These are phyloP conservation scores for Cynodonichthys magdalenae DNA, from an alignment of 2,797 vertebrate species.

Conservation along the genomic window DNA sequence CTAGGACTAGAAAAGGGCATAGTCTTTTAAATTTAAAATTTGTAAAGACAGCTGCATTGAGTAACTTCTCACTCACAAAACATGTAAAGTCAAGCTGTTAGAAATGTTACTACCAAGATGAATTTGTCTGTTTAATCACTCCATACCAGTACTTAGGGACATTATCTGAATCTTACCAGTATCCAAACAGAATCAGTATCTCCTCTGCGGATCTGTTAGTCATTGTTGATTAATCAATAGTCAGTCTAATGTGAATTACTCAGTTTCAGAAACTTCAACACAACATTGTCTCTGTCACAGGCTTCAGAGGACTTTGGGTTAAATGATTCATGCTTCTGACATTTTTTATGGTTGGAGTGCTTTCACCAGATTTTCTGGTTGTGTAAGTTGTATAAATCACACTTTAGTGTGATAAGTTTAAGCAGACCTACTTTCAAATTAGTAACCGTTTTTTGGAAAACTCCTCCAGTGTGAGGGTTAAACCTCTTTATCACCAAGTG, in stretches of 20 bases:
- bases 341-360: neutral
- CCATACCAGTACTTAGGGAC: neutral
- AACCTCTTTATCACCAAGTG: conserved; percentile 33
- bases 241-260: conserved; percentile 25
- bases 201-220: conserved; percentile 12
- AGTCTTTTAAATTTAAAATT: no score
- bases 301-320: conserved; percentile 41
- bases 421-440: conserved; percentile 20
- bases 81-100: neutral
- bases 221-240: conserved; percentile 29
- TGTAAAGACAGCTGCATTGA: no score
- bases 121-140: neutral
- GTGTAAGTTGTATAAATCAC: neutral
- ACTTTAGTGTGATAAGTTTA: conserved; percentile 14
- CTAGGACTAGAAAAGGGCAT: no score
- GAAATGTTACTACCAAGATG: neutral
- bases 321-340: conserved; percentile 4
- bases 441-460: conserved; percentile 25
- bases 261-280: conserved; percentile 55
- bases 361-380: conserved; percentile 1
- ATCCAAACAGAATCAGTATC: no score
- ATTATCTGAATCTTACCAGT: neutral
- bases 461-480: neutral
- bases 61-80: neutral
- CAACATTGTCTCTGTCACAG: conserved; percentile 46